These are phyloP conservation scores for Aurelia sp. DNA, from an alignment of 30 jellyfish, hydroid and myxozoan species.

Conservation along the genomic window DNA sequence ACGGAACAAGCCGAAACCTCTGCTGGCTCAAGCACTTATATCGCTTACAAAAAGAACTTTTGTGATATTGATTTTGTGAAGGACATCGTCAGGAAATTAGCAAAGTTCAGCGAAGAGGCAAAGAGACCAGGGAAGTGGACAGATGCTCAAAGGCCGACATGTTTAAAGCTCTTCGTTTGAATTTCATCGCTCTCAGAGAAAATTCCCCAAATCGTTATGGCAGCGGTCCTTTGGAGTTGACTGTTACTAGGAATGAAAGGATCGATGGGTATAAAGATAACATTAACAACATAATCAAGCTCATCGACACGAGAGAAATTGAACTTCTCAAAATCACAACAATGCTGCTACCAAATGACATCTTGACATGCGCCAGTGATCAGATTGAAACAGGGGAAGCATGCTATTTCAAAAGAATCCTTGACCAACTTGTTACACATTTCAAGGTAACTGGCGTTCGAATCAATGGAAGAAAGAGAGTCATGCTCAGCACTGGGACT, in stretches of 20 bases:
- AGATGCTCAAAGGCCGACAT: neutral
- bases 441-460: conserved; percentile 21
- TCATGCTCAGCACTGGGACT: conserved; percentile 31
- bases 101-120: neutral
- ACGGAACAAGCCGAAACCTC: neutral
- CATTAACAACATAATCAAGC: conserved; percentile 16
- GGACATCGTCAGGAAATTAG: neutral
- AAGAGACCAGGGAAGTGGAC: conserved; percentile 4
- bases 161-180: neutral
- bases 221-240: neutral
- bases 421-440: conserved; percentile 32
- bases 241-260: neutral
- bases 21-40: neutral
- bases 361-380: conserved; percentile 14
- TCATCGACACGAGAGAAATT: neutral
- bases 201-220: neutral
- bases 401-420: conserved; percentile 27
- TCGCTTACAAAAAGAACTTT: neutral
- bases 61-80: neutral
- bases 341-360: conserved; percentile 24
- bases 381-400: conserved; percentile 2
- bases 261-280: conserved; percentile 6
- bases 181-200: neutral
- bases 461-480: conserved; percentile 15
- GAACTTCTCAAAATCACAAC: conserved; percentile 7